These are phyloP conservation scores for Hydraecia micacea DNA, from an alignment of 2,888 invertebrate species.

Conservation along the genomic window DNA sequence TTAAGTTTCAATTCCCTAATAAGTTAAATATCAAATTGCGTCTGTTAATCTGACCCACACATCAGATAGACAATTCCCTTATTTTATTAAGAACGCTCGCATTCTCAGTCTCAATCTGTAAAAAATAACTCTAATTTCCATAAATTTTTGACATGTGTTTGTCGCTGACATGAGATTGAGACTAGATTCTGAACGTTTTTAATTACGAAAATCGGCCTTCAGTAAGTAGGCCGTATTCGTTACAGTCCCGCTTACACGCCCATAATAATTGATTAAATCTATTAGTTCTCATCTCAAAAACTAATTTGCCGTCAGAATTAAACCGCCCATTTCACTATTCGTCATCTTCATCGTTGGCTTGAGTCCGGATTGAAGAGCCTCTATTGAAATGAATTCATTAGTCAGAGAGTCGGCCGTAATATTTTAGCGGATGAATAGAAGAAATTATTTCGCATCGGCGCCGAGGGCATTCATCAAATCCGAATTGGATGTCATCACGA, in stretches of 20 bases:
- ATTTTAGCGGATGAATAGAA: constrained; percentile 84
- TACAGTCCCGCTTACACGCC: constrained; percentile 9
- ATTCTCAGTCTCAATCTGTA: neutral
- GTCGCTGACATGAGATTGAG: neutral
- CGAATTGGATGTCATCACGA: constrained; percentile 60
- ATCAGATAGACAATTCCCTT: neutral
- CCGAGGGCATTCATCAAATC: constrained; percentile 77
- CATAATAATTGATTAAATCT: constrained; percentile 30
- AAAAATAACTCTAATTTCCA: neutral
- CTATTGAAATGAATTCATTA: constrained; percentile 85
- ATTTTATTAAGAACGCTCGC: neutral
- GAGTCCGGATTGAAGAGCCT: constrained; percentile 67
- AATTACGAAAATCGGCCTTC: neutral
- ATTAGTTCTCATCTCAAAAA: constrained; percentile 49
- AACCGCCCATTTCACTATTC: constrained; percentile 65
- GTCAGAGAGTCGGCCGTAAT: constrained; percentile 78
- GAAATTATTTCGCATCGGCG: constrained; percentile 81
- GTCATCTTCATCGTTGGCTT: constrained; percentile 72
- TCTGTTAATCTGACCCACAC: constrained; percentile 5
- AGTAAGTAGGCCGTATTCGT: constrained; percentile 20
- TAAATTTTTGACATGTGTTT: neutral
- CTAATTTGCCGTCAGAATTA: constrained; percentile 58
- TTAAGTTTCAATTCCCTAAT: constrained; percentile 6
- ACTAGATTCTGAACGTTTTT: neutral
- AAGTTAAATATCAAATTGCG: constrained; percentile 30